Conservation (phyloP, 2,888 invertebrate genomes). For the Scaeva pyrastri region DNA sequence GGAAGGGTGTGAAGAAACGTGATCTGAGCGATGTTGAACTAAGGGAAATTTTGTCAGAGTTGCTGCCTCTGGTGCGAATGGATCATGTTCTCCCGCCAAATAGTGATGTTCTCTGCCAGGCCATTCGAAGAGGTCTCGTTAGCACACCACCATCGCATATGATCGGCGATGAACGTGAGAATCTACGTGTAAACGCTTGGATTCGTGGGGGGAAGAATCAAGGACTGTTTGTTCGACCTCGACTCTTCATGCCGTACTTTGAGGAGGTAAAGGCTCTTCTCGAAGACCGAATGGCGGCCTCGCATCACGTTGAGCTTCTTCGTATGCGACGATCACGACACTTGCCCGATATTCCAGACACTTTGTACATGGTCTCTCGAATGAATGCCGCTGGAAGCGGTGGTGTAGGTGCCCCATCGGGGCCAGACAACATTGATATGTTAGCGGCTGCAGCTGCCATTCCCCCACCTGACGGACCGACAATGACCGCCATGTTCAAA, state of each 20-base stretch:
- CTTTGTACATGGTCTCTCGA: conserved; percentile 92
- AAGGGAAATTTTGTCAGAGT: conserved; percentile 92
- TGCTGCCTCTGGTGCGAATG: conserved; percentile 93
- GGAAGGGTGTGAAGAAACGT: conserved; percentile 91
- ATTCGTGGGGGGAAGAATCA: conserved; percentile 89
- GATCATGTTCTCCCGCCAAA: conserved; percentile 95
- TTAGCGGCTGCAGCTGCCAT: conserved; percentile 87
- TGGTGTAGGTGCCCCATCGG: conserved; percentile 78
- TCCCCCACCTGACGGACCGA: conserved; percentile 91
- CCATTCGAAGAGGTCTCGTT: conserved; percentile 88
- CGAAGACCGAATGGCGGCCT: conserved; percentile 90
- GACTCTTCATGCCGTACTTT: conserved; percentile 97
- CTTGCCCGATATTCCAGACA: conserved; percentile 95
- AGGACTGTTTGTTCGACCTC: conserved; percentile 91
- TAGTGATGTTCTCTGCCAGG: conserved; percentile 90
- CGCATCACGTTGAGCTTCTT: conserved; percentile 89
- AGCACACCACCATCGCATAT: conserved; percentile 93
- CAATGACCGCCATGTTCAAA: conserved; percentile 91
- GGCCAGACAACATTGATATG: conserved; percentile 87
- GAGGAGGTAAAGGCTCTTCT: conserved; percentile 95
- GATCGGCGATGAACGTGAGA: conserved; percentile 90
- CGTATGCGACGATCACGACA: conserved; percentile 89
- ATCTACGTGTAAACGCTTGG: conserved; percentile 90
- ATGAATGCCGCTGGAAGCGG: conserved; percentile 81
- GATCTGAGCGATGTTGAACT: conserved; percentile 94